phyloP scores from a whole-genome alignment of 2,113 vertebrate species.

The Turdus rufiventris region DNA sequence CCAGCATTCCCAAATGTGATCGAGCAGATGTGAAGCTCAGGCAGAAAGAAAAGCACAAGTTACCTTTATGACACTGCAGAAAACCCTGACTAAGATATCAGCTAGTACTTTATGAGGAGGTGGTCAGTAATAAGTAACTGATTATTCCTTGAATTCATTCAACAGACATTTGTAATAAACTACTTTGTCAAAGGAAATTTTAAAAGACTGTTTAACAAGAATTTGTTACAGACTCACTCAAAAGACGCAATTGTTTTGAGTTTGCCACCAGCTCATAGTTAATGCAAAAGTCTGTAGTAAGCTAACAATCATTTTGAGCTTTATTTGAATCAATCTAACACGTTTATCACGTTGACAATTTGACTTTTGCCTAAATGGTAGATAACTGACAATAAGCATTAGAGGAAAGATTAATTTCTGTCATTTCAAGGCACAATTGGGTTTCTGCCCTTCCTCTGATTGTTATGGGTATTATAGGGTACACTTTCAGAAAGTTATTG shows the following conservation, averaged over 20 bases:
- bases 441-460: neutral
- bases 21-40: neutral
- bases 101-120: neutral
- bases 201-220: neutral
- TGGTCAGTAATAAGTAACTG: neutral
- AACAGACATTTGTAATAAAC: neutral
- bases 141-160: neutral
- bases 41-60: neutral
- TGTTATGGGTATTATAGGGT: neutral
- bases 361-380: slow-evolving; percentile 24
- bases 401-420: neutral
- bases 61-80: neutral
- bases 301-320: neutral
- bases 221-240: neutral
- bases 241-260: neutral
- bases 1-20: neutral
- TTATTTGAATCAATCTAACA: slow-evolving; percentile 25
- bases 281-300: slow-evolving; percentile 25
- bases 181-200: neutral
- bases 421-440: slow-evolving; percentile 1
- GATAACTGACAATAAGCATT: neutral
- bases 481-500: neutral
- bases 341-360: slow-evolving; percentile 1
- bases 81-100: neutral
- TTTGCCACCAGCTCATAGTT: neutral